Evolutionary conservation across 2,888 invertebrate species (phyloP), one percentile per base, ranked within the genome.

Genomic region (Nephrotoma appendiculata): DNA sequence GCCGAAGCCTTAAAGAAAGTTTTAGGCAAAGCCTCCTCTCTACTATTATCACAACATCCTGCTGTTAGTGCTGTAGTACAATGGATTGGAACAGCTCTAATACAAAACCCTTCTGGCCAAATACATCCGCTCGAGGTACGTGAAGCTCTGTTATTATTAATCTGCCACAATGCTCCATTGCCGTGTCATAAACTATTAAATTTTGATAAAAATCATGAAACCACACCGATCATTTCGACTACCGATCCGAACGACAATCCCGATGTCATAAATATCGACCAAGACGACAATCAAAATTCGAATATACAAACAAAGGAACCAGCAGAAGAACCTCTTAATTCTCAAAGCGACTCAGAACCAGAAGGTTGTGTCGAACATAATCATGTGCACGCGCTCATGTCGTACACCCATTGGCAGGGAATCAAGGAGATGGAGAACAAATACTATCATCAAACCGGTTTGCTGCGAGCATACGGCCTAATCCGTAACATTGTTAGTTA

Each of bases 331-430:
- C 41, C 93, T 91, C 90, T 91, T 91, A 85, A 91, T 91, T 87
- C 87, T 7, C 83, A 87, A 5, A 87, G 86, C 41, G 89, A 88
- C 11, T 87, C 88, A 2, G 88, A 87, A 86, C 87, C 89, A 15
- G 90, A 92, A 86, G 91, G 92, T 86, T 96, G 95, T 89, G 93
- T 96, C 0, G 94, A 94, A 88, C 92, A 94, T 11, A 94, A 95
- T 89, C 96, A 97, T 88, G 94, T 97, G 0, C 94, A 95, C 48
- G 95, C 96, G 0, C 92, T 98, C 0, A 96, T 97, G 90, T 94
- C 96, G 0, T 97, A 96, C 89, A 94, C 96, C 83, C 96, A 97
- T 89, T 96, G 96, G 95, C 95, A 96, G 91, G 95, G 91, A 90
- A 94, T 88, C 92, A 94, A 91, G 93, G 95, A 92, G 88, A 93